A percentile compares a stretch with the other conserved stretches of the same genome.
These are phyloP conservation scores for Limonius californicus DNA, from an alignment of 1,140 invertebrate genomes.

Conservation along the genomic window DNA sequence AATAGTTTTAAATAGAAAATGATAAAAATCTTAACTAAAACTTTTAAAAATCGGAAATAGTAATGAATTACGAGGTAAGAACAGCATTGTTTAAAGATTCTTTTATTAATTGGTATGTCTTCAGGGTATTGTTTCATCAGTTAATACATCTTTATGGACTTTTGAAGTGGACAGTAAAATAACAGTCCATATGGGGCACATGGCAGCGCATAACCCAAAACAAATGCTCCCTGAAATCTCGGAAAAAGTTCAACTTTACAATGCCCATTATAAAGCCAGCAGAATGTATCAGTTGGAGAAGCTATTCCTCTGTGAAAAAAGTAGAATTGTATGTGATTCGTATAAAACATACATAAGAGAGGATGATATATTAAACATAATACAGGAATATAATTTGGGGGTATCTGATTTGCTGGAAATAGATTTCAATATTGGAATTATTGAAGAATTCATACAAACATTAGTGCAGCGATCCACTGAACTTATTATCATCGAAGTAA, in stretches of 20 bases:
- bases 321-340: not conserved
- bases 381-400: not conserved
- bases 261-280: not conserved
- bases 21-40: too few relatives aligned
- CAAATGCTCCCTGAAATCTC: not conserved
- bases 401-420: slow-evolving; percentile 2
- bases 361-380: not conserved
- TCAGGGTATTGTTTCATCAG: not conserved
- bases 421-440: not conserved
- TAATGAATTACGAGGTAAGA: slow-evolving; percentile 1
- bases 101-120: not conserved
- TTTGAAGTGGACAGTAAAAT: not conserved
- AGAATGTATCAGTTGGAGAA: not conserved
- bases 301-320: not conserved
- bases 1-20: too few relatives aligned
- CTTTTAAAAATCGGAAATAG: too few relatives aligned
- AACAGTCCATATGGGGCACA: not conserved
- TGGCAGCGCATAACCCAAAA: not conserved
- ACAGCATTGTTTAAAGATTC: not conserved
- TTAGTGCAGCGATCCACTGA: not conserved
- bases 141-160: not conserved
- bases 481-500: not conserved
- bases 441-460: not conserved
- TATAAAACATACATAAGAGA: not conserved
- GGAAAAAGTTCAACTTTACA: not conserved